Percentiles rank a stretch among this genome's conserved stretches.
Conservation (phyloP, 2,113 vertebrate genomes). For the Rattus rattus region DNA sequence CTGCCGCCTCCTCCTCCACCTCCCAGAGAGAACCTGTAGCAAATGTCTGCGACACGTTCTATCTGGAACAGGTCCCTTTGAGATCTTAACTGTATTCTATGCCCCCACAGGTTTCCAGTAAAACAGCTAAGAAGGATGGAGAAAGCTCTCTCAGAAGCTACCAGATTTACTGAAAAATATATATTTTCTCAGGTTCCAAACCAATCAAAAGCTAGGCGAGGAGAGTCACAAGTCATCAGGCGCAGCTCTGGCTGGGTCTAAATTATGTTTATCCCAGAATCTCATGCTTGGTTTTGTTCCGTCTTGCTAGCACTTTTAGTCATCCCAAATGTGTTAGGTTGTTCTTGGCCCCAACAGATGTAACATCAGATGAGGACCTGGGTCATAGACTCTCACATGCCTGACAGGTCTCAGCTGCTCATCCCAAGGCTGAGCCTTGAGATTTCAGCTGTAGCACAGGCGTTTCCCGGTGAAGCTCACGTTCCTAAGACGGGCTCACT, state of each 20-base stretch:
- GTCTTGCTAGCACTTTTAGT: conserved; percentile 27
- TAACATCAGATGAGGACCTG: conserved; percentile 29
- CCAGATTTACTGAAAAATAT: conserved; percentile 56
- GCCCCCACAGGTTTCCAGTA: conserved; percentile 75
- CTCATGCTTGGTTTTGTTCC: conserved; percentile 58
- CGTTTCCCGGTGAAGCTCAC: neutral
- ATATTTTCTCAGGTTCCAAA: conserved; percentile 60
- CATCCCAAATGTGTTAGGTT: conserved; percentile 16
- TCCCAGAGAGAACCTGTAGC: conserved; percentile 80
- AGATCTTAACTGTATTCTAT: conserved; percentile 79
- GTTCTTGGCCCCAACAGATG: conserved; percentile 47
- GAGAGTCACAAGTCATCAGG: conserved; percentile 30
- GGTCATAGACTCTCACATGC: neutral
- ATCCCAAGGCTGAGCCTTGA: neutral
- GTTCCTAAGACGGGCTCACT: neutral
- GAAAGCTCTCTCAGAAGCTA: conserved; percentile 73
- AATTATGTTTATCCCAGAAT: neutral
- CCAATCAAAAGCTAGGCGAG: conserved; percentile 58
- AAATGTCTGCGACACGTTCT: conserved; percentile 78
- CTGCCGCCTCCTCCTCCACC: conserved; percentile 76
- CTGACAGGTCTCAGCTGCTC: conserved; percentile 29
- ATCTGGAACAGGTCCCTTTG: conserved; percentile 81
- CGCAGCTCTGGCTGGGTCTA: conserved; percentile 36
- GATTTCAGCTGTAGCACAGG: conserved; percentile 32
- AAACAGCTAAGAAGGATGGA: conserved; percentile 78